phyloP scores from a whole-genome alignment of 2,888 invertebrate species.

The Dione vanillae region DNA sequence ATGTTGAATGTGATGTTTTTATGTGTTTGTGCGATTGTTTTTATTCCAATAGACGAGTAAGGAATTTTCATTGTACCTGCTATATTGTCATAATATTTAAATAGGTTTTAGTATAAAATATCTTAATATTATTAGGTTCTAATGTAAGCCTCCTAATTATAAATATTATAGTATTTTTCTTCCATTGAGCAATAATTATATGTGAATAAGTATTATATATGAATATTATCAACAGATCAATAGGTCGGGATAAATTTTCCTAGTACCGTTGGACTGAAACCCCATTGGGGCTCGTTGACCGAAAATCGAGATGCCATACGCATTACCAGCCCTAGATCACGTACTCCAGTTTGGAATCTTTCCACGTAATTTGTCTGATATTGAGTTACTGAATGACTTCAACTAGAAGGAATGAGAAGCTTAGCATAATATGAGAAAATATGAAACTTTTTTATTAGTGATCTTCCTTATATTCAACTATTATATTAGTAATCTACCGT shows the following conservation, averaged over 20 bases:
- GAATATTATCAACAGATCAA: conserved; percentile 42
- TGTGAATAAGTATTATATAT: too few relatives aligned
- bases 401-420: conserved; percentile 23
- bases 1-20: background rate
- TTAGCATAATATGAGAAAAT: conserved; percentile 18
- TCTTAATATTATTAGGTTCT: too few relatives aligned
- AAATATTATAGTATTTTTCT: too few relatives aligned
- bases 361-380: conserved; percentile 50
- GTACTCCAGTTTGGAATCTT: conserved; percentile 51
- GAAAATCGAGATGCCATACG: conserved; percentile 62
- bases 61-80: too few relatives aligned
- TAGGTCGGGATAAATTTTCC: conserved; percentile 54
- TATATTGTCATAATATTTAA: too few relatives aligned
- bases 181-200: too few relatives aligned
- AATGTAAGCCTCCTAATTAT: too few relatives aligned
- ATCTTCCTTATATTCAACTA: background rate
- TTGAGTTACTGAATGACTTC: conserved; percentile 44
- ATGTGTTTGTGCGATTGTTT: background rate
- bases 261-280: conserved; percentile 55
- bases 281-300: conserved; percentile 65
- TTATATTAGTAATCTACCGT: conserved; percentile 18
- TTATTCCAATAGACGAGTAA: background rate
- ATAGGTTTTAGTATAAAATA: too few relatives aligned
- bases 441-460: background rate
- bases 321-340: conserved; percentile 59